Evolutionary conservation across 2,113 vertebrate species (phyloP), one percentile per base, ranked within the genome.

Genomic region (Phrynosoma blainvillii): DNA sequence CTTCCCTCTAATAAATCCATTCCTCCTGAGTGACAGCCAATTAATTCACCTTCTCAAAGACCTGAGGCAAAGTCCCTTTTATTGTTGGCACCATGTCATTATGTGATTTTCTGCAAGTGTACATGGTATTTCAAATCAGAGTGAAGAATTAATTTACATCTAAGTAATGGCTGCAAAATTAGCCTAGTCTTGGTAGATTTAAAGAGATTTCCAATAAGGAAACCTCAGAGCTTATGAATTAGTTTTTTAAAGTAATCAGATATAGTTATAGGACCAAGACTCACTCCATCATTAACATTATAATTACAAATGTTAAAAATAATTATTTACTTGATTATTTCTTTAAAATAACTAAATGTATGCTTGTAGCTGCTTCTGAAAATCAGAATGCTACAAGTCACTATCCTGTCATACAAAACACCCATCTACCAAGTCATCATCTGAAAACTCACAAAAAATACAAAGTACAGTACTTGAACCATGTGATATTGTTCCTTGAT

Each of bases 1-100:
- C 88, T 85, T 79, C 10, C 30, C 36, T 90, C 84, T 88, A 86
- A 86, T 84, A 93, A 84, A 89, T 36, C 25, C 70, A 0, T 82
- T 88, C 8, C 42, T 84, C 30, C 30, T 77, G 87, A 87, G 36
- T 79, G 74, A 78, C 4, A 86, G 62, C 1, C 14, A 91, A 42
- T 86, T 88, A 88, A 82, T 82, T 84, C 18, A 84, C 42, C 18
- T 52, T 83, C 75, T 70, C 4, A 90, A 71, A 74, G 27, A 40
- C 42, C 68, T 85, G 16, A 86, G 36, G 81, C n/a, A 90, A 84
- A 87, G 59, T 70, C 65, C 54, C 30, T 42, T 88, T 30, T 27
- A 76, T n/a, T 85, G 87, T 74, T 85, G 12, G 0, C 14, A 82
- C 83, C 36, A 82, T 56, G 52, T 86, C 86, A 85, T 36, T 90